Base-by-base conservation (phyloP, 2,888 invertebrate genomes). In the Sylvicola cinctus region DNA sequence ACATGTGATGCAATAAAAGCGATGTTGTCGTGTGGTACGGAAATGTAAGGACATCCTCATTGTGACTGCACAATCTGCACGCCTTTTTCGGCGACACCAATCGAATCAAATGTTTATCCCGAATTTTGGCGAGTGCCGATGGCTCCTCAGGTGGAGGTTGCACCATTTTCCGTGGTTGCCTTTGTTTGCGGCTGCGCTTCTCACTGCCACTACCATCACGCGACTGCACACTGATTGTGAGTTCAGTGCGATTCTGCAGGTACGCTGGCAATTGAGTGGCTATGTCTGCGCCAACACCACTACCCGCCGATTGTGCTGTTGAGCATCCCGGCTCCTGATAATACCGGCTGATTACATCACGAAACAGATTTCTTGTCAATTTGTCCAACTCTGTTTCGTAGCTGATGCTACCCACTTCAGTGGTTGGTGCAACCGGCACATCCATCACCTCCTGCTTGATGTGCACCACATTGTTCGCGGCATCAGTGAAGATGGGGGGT, bases 181-280 rank as follows among this genome's bases (percentile, higher is more conserved):
- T 55, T 43, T 65, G 65, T 43, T 66, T 65, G 29, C 65, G 59
- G n/a, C 57, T 58, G 33, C 63, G 55, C 31, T 53, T 52, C 14
- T 50, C 48, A 3, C 5, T 13, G n/a, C 15, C 13, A 29, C 29
- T 20, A 12, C 12, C 13, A 20, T 14, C 28, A 17, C 51, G 54
- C 17, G 57, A 52, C 20, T 54, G 50, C 32, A 38, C 37, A 14
- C 34, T 37, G 11, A 56, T 53, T 16, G 58, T 58, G 15, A 58
- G 41, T 7, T 58, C 58, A 40, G 54, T 53, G 36, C 57, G 58
- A 36, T 57, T 58, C 26, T 52, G 52, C 41, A 58, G 14, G 14
- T 13, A 31, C 16, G 29, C 13, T n/a, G n/a, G 11, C 6, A 29
- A n/a, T 8, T 10, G 25, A 25, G 25, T 34, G n/a, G 8, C 16